Percentiles rank a stretch among this genome's conserved stretches.
These are phyloP conservation scores for Drosophila paracracens DNA, from an alignment of 2,888 invertebrate genomes.

Conservation along the genomic window DNA sequence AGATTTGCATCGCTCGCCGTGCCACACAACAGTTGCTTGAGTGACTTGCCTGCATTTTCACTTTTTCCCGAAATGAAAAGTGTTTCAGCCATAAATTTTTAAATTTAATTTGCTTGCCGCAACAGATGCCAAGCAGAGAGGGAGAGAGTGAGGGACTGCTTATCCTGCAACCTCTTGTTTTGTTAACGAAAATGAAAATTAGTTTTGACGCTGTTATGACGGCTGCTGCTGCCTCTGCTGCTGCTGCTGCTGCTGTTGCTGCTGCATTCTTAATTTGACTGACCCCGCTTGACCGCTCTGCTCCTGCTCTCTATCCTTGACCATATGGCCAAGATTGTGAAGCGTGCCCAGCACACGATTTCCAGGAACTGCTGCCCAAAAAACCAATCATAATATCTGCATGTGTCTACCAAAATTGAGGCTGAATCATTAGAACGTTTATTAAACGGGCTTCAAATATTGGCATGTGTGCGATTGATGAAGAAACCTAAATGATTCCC, in stretches of 20 bases:
- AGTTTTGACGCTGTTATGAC: slow-evolving; percentile 79
- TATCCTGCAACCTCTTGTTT: slow-evolving; percentile 35
- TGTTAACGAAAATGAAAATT: slow-evolving; percentile 68
- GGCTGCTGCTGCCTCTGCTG: slow-evolving; percentile 40
- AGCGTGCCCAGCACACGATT: slow-evolving; percentile 64
- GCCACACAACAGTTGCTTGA: slow-evolving; percentile 56
- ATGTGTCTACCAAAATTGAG: slow-evolving; percentile 18
- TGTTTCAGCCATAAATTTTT: slow-evolving; percentile 66
- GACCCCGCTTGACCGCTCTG: slow-evolving; percentile 38
- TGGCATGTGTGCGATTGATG: slow-evolving; percentile 16
- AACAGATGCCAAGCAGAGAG: slow-evolving; percentile 63
- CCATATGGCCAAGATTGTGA: slow-evolving; percentile 53
- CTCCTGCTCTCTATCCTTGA: slow-evolving; percentile 25
- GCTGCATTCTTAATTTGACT: slow-evolving; percentile 38
- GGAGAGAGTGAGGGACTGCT: slow-evolving; percentile 7
- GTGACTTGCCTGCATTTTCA: slow-evolving; percentile 59
- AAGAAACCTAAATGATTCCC: not conserved
- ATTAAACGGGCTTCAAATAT: slow-evolving; percentile 5
- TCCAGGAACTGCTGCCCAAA: slow-evolving; percentile 56
- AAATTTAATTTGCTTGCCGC: slow-evolving; percentile 66
- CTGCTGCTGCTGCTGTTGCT: not conserved
- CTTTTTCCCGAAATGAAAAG: slow-evolving; percentile 75
- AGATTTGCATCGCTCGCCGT: slow-evolving; percentile 66
- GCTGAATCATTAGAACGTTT: slow-evolving; percentile 31
- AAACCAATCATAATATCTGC: slow-evolving; percentile 45